Evolutionary conservation across 2,797 vertebrate genomes (phyloP).

Genomic region (Microtus obscurus): DNA sequence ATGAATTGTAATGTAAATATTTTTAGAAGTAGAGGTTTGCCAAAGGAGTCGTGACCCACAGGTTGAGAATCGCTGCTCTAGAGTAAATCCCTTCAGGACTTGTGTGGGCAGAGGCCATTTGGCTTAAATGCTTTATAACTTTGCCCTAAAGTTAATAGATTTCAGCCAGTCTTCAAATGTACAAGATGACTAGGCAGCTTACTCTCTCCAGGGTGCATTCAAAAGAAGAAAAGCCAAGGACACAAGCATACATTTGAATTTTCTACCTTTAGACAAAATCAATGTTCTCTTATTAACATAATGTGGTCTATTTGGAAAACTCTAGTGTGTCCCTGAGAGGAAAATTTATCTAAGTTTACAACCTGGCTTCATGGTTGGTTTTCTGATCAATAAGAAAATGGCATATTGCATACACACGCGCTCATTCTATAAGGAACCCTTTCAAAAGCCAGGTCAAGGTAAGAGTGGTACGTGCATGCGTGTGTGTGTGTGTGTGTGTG

Average conservation of each 20-base stretch:
- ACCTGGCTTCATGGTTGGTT: neutral
- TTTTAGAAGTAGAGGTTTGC: neutral
- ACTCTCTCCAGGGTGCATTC: neutral
- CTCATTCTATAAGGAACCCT: neutral
- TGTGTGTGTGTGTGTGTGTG: neutral
- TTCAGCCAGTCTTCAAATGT: neutral
- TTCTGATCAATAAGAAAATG: neutral
- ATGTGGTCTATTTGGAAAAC: neutral
- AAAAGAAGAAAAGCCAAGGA: neutral
- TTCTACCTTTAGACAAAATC: slow-evolving; percentile 7
- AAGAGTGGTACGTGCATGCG: neutral
- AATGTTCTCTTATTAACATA: neutral
- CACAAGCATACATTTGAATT: neutral
- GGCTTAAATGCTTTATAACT: neutral
- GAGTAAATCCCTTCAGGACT: neutral
- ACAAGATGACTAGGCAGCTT: neutral
- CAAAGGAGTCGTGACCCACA: neutral
- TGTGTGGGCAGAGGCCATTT: neutral
- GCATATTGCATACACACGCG: neutral
- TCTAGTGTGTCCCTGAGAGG: neutral
- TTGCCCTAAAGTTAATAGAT: neutral
- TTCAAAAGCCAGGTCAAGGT: neutral
- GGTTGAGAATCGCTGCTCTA: neutral
- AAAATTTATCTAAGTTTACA: neutral
- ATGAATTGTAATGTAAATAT: neutral